Base-by-base conservation (phyloP, 1,140 invertebrate genomes). In the Drosophila persimilis region DNA sequence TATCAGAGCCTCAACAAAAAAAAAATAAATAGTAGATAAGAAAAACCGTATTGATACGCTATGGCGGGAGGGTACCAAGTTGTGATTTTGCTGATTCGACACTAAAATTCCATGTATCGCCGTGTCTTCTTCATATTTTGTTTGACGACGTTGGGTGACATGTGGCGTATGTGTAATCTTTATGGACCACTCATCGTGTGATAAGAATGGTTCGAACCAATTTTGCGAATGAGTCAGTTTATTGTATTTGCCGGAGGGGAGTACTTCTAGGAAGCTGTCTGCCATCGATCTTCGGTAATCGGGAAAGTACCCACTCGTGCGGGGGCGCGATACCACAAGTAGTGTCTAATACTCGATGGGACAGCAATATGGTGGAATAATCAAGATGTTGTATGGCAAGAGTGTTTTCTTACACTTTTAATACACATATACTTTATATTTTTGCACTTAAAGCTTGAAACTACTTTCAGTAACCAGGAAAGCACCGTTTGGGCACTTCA, bases 31-130 rank as follows among this genome's bases (percentile, higher is more conserved):
- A 11, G 3, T 2, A 54, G 65, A 69, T 69, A 69, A 29, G 31
- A 24, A 22, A 43, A 67, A 43, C 46, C 48, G 35, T 7, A 67
- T 35, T 67, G 63, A 53, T 67, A 64, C 17, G 59, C 31, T n/a
- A 17, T 41, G 63, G 11, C 35, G 11, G 35, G 24, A 26, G 24
- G 45, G 44, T 35, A 44, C 57, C 65, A 56, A 43, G 63, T 69
- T 69, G 63, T 69, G 63, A 69, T 69, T 69, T 50, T 11, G 51
- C 63, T 69, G 63, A 69, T 69, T 69, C 52, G 65, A 69, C 65
- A 69, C 47, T 69, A 48, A 35, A 69, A 57, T 46, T 46, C 67
- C 4, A 31, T 29, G 45, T 67, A 47, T 5, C 24, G 48, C 46
- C 29, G 45, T 56, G 47, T 48, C 46, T 26, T 26, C 5, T 26